Conservation (phyloP, 2,888 invertebrate genomes). For the Rambutsinella grinnellia region DNA sequence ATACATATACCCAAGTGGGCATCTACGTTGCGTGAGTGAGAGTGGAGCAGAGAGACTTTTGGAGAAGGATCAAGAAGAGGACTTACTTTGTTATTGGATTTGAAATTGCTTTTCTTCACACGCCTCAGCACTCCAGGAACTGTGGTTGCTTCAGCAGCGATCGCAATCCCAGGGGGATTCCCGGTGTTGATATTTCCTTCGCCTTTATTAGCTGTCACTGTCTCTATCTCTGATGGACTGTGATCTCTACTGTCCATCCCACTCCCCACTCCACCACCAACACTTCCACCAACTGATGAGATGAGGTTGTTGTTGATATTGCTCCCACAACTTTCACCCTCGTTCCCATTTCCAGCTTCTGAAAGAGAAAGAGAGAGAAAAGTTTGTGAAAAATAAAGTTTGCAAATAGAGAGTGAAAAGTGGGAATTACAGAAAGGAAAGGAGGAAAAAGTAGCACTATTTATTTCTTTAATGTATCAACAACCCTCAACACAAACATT, state of each 20-base stretch:
- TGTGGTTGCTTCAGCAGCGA: conserved; percentile 38
- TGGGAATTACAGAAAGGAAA: conserved; percentile 40
- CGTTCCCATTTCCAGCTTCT: conserved; percentile 55
- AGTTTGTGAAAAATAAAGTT: conserved; percentile 2
- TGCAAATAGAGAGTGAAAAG: conserved; percentile 41
- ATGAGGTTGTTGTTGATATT: conserved; percentile 47
- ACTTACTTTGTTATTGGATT: conserved; percentile 70
- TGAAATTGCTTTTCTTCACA: conserved; percentile 84
- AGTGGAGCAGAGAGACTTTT: background rate
- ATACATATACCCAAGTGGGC: too few relatives aligned
- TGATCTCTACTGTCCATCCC: conserved; percentile 48
- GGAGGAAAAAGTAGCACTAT: conserved; percentile 9
- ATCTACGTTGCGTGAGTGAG: background rate
- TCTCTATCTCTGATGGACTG: conserved; percentile 45
- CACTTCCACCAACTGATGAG: conserved; percentile 8
- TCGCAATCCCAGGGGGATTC: conserved; percentile 50
- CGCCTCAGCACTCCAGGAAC: conserved; percentile 73
- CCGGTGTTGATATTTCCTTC: conserved; percentile 50
- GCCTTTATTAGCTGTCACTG: conserved; percentile 55
- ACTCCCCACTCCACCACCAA: background rate
- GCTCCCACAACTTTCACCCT: conserved; percentile 51
- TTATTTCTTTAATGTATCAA: background rate
- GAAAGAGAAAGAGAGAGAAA: conserved; percentile 14
- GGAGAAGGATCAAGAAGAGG: conserved; percentile 4
- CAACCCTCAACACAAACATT: background rate